Evolutionary conservation across 37 sponge, comb jelly and placozoan genomes (phyloP).

Genomic region (Diacarnus erythraeanus): DNA sequence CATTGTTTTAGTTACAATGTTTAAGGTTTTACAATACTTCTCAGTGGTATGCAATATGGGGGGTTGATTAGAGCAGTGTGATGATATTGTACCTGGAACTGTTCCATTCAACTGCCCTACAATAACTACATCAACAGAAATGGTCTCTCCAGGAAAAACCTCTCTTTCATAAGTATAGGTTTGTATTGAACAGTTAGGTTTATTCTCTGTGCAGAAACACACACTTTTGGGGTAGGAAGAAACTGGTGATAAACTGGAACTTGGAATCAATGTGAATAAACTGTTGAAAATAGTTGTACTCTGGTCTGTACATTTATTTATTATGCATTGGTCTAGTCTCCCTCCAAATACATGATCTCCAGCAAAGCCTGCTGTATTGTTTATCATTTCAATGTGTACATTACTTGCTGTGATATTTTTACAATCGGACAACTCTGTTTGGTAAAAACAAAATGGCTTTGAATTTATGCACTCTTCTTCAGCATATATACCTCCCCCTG

Average conservation of each 20-base stretch:
- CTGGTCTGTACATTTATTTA: not conserved
- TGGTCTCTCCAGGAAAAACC: not conserved
- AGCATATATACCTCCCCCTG: not conserved
- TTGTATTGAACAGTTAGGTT: not conserved
- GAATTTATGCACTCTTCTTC: not conserved
- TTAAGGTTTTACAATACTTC: not conserved
- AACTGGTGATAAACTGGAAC: not conserved
- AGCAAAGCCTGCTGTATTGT: not conserved
- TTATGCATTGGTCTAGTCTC: not conserved
- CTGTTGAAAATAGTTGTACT: not conserved
- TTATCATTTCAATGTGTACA: not conserved
- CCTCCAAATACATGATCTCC: not conserved
- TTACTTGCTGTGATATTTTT: not conserved
- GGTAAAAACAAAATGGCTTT: not conserved
- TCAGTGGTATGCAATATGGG: not conserved
- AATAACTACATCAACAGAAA: not conserved
- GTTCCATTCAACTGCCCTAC: not conserved
- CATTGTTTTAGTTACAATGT: not conserved
- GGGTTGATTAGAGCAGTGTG: not conserved
- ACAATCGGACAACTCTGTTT: not conserved
- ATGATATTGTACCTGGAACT: not conserved
- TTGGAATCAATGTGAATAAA: not conserved
- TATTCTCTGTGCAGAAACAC: not conserved
- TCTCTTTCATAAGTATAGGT: not conserved
- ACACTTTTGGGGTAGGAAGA: not conserved